phyloP scores from a whole-genome alignment of 2,113 vertebrate genomes.

The Oncorhynchus gorbuscha region DNA sequence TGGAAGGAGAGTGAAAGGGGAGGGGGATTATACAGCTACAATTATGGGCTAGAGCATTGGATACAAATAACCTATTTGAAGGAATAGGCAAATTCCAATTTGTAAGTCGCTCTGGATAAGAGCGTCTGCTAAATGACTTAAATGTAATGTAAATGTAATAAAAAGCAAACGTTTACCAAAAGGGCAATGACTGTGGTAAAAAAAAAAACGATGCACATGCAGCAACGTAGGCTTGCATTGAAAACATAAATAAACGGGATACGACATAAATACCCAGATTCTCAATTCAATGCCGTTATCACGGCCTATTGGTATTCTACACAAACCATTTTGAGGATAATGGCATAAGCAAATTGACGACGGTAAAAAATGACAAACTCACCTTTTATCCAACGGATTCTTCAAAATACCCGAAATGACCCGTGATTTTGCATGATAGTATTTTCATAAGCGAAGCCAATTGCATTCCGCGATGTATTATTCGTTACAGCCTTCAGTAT shows the following conservation, averaged over 20 bases:
- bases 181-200: too few species aligned
- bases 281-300: not conserved
- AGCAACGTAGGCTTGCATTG: not conserved
- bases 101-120: too few species aligned
- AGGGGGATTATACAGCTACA: not conserved
- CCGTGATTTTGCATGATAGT: constrained; percentile 33
- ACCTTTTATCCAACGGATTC: constrained; percentile 39
- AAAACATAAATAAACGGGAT: not conserved
- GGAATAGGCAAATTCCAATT: not conserved
- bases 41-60: not conserved
- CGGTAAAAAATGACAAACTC: constrained; percentile 16
- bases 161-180: too few species aligned
- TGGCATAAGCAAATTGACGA: not conserved
- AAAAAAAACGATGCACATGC: too few species aligned
- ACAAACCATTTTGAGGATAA: not conserved
- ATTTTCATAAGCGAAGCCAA: constrained; percentile 8
- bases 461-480: not conserved
- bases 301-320: not conserved
- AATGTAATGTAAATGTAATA: too few species aligned
- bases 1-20: constrained; percentile 5
- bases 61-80: not conserved
- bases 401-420: constrained; percentile 30
- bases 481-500: not conserved
- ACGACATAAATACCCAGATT: too few species aligned
- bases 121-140: too few species aligned